These are phyloP conservation scores for Chaetogeoica ovagalla DNA, from an alignment of 2,888 invertebrate species.

Conservation along the genomic window DNA sequence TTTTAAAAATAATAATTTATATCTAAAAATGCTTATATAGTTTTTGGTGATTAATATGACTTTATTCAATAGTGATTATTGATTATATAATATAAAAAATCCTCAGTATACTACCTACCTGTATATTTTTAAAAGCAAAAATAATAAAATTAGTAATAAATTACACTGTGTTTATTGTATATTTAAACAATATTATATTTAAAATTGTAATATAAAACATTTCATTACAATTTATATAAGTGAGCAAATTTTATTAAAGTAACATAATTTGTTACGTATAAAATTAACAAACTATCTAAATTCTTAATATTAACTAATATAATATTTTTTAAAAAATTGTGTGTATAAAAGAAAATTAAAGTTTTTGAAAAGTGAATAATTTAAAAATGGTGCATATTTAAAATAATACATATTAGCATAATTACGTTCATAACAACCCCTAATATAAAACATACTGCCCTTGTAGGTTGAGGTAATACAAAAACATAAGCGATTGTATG, in stretches of 20 bases:
- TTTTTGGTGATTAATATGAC: too few relatives aligned
- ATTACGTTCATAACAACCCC: slow-evolving; percentile 55
- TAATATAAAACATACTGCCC: slow-evolving; percentile 55
- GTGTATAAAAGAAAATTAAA: not conserved
- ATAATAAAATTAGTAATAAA: too few relatives aligned
- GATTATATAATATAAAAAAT: too few relatives aligned
- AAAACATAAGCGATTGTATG: slow-evolving; percentile 56
- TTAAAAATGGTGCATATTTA: slow-evolving; percentile 55
- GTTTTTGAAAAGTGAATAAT: not conserved
- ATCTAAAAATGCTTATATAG: too few relatives aligned
- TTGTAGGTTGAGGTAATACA: slow-evolving; percentile 55
- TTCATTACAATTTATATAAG: not conserved
- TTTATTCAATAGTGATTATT: too few relatives aligned
- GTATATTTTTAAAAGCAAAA: not conserved
- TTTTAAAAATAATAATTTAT: too few relatives aligned
- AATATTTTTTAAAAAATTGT: not conserved
- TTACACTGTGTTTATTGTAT: too few relatives aligned
- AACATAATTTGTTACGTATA: not conserved
- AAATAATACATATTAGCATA: slow-evolving; percentile 54
- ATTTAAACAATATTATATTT: not conserved
- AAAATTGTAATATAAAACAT: not conserved
- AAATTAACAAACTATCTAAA: not conserved
- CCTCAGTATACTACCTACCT: not conserved
- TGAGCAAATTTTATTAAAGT: not conserved
- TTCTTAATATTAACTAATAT: not conserved